These are phyloP conservation scores for Rhagoletis zephyria DNA, from an alignment of 1,140 invertebrate genomes.

Conservation along the genomic window DNA sequence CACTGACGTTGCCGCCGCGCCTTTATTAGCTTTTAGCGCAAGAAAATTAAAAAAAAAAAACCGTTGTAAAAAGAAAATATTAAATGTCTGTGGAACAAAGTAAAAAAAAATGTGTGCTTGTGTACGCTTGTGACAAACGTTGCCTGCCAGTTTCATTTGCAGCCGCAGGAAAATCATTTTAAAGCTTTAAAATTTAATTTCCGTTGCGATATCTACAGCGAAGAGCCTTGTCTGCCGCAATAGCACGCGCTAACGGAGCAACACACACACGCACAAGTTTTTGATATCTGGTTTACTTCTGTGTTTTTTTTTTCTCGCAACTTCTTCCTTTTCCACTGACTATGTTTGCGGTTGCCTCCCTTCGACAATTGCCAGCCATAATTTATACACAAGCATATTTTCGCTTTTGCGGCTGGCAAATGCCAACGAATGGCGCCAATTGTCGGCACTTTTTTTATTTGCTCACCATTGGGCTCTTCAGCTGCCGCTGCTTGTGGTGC, in stretches of 20 bases:
- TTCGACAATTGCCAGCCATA: constrained; percentile 20
- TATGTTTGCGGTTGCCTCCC: not conserved
- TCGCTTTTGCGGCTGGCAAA: constrained; percentile 42
- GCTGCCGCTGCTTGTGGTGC: not conserved
- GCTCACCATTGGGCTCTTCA: not conserved
- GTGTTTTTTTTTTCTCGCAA: not conserved
- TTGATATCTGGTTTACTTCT: too few relatives aligned
- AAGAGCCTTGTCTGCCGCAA: not conserved
- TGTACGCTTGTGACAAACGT: not conserved
- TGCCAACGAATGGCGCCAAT: constrained; percentile 45
- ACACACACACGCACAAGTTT: not conserved
- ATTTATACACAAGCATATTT: constrained; percentile 51
- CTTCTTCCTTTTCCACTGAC: not conserved
- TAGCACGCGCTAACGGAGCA: not conserved
- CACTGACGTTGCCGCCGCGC: not conserved
- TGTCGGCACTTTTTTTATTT: constrained; percentile 23
- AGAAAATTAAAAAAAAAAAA: constrained; percentile 17
- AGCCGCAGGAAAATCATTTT: constrained; percentile 37
- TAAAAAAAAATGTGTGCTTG: not conserved
- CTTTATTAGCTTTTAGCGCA: constrained; percentile 11
- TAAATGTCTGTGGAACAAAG: constrained; percentile 9
- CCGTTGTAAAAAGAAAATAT: not conserved
- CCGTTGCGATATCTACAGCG: not conserved
- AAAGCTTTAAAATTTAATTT: constrained; percentile 51
- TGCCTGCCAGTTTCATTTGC: constrained; percentile 13